Evolutionary conservation across 2,888 invertebrate species (phyloP).

Genomic region (Sisyra nigra): DNA sequence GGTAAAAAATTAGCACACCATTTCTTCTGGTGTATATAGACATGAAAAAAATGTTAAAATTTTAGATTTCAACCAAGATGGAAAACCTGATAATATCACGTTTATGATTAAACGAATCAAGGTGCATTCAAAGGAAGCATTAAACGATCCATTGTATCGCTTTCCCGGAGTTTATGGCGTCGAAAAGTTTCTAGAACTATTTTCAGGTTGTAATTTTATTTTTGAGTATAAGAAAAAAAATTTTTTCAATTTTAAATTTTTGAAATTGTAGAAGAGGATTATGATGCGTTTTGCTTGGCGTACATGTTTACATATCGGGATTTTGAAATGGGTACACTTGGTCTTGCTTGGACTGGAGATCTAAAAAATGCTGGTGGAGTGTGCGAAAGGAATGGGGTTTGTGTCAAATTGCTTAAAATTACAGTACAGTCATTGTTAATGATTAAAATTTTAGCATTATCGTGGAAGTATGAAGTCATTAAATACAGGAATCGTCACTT

Average conservation of each 20-base stretch:
- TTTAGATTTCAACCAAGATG: constrained; percentile 86
- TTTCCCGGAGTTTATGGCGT: constrained; percentile 94
- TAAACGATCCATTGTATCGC: constrained; percentile 73
- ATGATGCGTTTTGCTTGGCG: constrained; percentile 95
- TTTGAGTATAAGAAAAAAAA: neutral
- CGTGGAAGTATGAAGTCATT: constrained; percentile 84
- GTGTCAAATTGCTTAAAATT: no score
- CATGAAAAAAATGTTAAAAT: constrained; percentile 17
- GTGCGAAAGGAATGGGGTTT: constrained; percentile 91
- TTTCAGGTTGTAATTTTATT: constrained; percentile 55
- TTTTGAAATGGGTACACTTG: constrained; percentile 90
- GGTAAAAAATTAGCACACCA: constrained; percentile 35
- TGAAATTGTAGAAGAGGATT: constrained; percentile 96
- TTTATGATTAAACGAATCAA: constrained; percentile 94
- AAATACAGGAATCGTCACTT: constrained; percentile 95
- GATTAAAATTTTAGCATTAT: constrained; percentile 62
- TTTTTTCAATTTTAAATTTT: no score
- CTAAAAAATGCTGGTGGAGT: constrained; percentile 94
- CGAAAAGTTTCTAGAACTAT: constrained; percentile 93
- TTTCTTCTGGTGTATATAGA: neutral
- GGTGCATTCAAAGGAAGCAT: constrained; percentile 74
- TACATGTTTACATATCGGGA: constrained; percentile 98
- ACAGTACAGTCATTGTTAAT: no score
- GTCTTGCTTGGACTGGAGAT: constrained; percentile 96
- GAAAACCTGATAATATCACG: constrained; percentile 79